These are phyloP conservation scores for Sialia sialis DNA, from an alignment of 2,113 vertebrate genomes.

Conservation along the genomic window DNA sequence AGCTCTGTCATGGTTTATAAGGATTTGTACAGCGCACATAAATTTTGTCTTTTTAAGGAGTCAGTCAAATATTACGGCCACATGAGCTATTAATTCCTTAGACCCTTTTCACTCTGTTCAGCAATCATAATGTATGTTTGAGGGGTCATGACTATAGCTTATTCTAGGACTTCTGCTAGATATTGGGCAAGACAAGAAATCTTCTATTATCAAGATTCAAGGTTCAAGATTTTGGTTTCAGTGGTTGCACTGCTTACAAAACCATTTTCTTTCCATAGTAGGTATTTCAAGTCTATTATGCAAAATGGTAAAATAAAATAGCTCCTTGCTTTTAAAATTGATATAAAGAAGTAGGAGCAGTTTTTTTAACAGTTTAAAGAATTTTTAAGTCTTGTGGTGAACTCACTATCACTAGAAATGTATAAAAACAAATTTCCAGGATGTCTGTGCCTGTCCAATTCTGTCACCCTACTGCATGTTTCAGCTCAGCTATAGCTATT, in stretches of 20 bases:
- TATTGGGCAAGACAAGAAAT: not conserved
- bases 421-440: not conserved
- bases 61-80: not conserved
- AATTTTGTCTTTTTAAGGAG: not conserved
- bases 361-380: not conserved
- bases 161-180: not conserved
- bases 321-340: not conserved
- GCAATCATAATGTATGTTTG: not conserved
- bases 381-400: not conserved
- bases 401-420: not conserved
- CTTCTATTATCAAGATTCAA: not conserved
- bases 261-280: not conserved
- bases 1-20: not conserved
- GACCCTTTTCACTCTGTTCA: not conserved
- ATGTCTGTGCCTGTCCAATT: not conserved
- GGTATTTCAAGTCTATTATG: not conserved
- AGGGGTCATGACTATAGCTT: not conserved
- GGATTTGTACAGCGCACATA: not conserved
- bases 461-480: not conserved
- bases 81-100: not conserved
- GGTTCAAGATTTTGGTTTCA: not conserved
- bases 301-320: not conserved
- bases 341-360: not conserved
- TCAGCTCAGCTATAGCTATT: not conserved
- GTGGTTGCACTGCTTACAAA: not conserved